Conservation (phyloP, 2,888 invertebrate species). For the Lucinisca nassula region DNA sequence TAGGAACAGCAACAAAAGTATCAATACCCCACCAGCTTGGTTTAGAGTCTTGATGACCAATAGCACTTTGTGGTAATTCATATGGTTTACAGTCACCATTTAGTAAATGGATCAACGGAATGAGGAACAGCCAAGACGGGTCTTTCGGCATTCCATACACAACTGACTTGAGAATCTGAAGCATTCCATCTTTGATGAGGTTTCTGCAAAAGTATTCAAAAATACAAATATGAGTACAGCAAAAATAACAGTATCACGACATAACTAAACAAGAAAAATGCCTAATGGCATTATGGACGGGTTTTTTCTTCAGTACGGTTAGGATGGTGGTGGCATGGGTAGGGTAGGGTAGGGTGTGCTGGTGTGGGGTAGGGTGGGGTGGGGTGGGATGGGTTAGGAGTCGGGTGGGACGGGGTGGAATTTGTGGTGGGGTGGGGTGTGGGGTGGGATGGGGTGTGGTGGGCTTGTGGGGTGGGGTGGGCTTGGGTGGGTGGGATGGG, state of each 20-base stretch:
- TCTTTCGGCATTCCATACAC: conserved; percentile 5
- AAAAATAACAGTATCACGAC: neutral
- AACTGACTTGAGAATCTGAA: neutral
- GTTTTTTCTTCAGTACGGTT: no score
- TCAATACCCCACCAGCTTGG: conserved; percentile 55
- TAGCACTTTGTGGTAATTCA: conserved; percentile 20
- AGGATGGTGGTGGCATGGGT: no score
- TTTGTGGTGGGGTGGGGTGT: no score
- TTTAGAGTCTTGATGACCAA: conserved; percentile 14
- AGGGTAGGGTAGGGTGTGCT: no score
- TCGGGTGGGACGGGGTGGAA: no score
- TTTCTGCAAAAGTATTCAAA: neutral
- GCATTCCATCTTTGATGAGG: neutral
- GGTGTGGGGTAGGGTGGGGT: no score
- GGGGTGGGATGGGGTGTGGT: no score
- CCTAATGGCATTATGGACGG: no score
- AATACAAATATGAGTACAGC: neutral
- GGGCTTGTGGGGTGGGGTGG: no score
- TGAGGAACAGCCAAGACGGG: conserved; percentile 51
- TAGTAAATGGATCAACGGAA: conserved; percentile 56
- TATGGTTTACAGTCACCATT: conserved; percentile 14
- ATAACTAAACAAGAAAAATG: neutral
- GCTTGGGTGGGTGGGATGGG: no score
- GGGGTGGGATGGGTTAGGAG: no score
- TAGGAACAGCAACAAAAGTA: neutral